Evolutionary conservation across 2,797 vertebrate species (phyloP).

Genomic region (Enoplosus armatus): DNA sequence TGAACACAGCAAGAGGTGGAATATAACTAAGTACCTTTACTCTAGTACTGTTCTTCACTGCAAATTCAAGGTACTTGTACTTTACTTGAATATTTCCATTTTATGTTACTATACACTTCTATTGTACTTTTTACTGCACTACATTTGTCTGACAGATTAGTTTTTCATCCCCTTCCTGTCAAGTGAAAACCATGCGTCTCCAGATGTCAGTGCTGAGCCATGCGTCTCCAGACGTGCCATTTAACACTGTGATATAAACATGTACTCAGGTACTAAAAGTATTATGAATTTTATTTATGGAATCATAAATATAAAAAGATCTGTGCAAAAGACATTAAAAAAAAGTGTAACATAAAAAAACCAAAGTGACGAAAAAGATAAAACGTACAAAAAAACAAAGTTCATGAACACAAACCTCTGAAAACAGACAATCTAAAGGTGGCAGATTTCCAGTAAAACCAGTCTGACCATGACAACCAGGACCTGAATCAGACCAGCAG

Average conservation of each 20-base stretch:
- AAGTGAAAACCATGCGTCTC: too few relatives aligned
- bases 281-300: constrained; percentile 50
- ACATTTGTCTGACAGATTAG: too few relatives aligned
- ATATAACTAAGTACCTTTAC: too few relatives aligned
- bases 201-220: too few relatives aligned
- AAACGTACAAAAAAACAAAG: constrained; percentile 1
- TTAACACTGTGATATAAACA: not conserved
- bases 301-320: constrained; percentile 62
- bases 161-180: too few relatives aligned
- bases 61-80: too few relatives aligned
- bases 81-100: too few relatives aligned
- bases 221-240: too few relatives aligned
- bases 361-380: not conserved
- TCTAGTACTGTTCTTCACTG: too few relatives aligned
- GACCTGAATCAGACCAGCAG: not conserved
- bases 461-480: not conserved
- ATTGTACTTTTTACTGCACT: too few relatives aligned
- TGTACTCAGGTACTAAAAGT: not conserved
- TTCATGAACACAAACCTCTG: not conserved
- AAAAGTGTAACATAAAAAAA: constrained; percentile 53
- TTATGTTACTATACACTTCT: too few relatives aligned
- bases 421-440: not conserved
- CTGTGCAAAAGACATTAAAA: constrained; percentile 45
- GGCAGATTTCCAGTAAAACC: not conserved
- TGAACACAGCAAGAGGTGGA: too few relatives aligned